A percentile compares a stretch with the other conserved stretches of the same genome.
Evolutionary conservation across 2,797 vertebrate species (phyloP).

Genomic region (Micrastur ruficollis): DNA sequence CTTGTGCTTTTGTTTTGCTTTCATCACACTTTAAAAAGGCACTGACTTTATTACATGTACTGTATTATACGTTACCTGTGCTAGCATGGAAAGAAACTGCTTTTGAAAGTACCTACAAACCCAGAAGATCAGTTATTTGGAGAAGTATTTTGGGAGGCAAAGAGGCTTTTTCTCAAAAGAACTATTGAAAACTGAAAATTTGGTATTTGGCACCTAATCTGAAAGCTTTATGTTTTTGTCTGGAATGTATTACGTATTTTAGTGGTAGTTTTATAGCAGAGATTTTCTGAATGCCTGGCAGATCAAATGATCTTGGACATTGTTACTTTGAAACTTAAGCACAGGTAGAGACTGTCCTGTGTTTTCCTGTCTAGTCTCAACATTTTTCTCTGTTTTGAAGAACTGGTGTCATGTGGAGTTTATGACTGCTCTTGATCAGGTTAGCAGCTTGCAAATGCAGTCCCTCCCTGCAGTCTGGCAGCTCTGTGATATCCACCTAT

Average conservation of each 20-base stretch:
- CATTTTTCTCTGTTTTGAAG: not conserved
- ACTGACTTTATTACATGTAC: not conserved
- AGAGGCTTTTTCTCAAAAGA: constrained; percentile 6
- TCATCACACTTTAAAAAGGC: not conserved
- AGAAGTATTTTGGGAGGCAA: not conserved
- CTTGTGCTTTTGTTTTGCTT: not conserved
- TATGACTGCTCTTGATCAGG: not conserved
- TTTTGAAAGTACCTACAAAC: not conserved
- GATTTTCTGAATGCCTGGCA: constrained; percentile 69
- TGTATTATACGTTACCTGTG: not conserved
- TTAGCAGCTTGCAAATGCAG: not conserved
- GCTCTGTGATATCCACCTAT: not conserved
- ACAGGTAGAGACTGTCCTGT: not conserved
- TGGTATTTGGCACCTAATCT: constrained; percentile 42
- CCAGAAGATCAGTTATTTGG: not conserved
- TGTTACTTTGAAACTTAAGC: not conserved
- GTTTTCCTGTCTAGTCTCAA: constrained; percentile 22
- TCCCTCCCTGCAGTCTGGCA: not conserved
- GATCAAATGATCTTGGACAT: not conserved
- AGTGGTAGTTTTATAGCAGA: constrained; percentile 73
- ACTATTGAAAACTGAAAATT: constrained; percentile 47
- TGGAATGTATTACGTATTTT: constrained; percentile 68
- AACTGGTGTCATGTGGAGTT: not conserved
- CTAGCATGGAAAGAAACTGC: not conserved
- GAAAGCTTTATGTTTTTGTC: constrained; percentile 74